These are phyloP conservation scores for Drosophila paucipuncta DNA, from an alignment of 2,888 invertebrate species.

Conservation along the genomic window DNA sequence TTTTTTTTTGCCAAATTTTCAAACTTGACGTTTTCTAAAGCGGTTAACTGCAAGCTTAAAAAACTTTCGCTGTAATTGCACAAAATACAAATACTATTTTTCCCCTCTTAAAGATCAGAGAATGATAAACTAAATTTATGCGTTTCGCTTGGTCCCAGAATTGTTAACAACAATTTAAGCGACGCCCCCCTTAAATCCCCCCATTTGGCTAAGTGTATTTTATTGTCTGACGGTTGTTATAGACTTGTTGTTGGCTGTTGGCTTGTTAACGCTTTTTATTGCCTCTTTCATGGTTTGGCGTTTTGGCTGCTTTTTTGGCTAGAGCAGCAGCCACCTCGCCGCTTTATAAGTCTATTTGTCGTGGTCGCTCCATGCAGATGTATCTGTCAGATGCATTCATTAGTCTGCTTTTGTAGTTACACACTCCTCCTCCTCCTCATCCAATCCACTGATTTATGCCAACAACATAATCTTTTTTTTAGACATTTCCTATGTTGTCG, in stretches of 20 bases:
- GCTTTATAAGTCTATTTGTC: constrained; percentile 78
- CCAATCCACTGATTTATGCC: constrained; percentile 64
- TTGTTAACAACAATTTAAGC: constrained; percentile 74
- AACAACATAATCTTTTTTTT: constrained; percentile 63
- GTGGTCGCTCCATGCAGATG: constrained; percentile 71
- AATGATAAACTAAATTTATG: constrained; percentile 49
- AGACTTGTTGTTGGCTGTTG: constrained; percentile 43
- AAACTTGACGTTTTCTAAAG: not conserved
- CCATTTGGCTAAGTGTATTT: constrained; percentile 59
- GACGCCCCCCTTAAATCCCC: not conserved
- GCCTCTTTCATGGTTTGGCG: constrained; percentile 50
- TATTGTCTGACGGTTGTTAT: constrained; percentile 63
- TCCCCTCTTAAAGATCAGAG: not conserved
- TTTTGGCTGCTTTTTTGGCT: constrained; percentile 38
- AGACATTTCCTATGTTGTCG: constrained; percentile 74
- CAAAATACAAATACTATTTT: not conserved
- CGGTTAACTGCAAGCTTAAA: too few species aligned
- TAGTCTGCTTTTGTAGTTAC: constrained; percentile 70
- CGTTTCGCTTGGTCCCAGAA: constrained; percentile 52
- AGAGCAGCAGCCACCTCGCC: not conserved
- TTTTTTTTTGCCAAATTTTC: not conserved
- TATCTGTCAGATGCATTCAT: constrained; percentile 78
- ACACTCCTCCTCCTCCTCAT: not conserved
- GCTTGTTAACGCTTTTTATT: constrained; percentile 79
- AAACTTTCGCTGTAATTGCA: not conserved